A percentile compares a stretch with the other conserved stretches of the same genome.
phyloP scores from a whole-genome alignment of 2,888 invertebrate genomes.

The Lucinisca nassula region DNA sequence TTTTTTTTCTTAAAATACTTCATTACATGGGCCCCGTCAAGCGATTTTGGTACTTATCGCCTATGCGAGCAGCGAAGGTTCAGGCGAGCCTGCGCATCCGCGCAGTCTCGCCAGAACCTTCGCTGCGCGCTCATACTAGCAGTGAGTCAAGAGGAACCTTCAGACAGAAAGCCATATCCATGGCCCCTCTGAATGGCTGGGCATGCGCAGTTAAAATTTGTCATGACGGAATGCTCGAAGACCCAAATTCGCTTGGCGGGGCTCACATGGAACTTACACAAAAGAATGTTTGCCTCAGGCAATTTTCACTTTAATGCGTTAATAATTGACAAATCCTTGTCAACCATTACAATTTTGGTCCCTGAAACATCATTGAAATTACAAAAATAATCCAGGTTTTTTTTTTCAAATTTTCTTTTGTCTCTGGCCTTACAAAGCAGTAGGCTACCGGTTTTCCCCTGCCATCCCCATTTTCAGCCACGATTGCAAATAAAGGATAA shows the following conservation, averaged over 20 bases:
- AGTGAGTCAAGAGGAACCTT: no score
- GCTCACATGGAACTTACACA: constrained; percentile 15
- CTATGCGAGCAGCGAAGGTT: no score
- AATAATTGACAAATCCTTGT: not conserved
- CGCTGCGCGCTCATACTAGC: no score
- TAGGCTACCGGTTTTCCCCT: constrained; percentile 1
- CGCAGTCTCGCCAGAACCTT: no score
- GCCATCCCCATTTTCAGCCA: constrained; percentile 9
- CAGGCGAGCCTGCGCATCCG: no score
- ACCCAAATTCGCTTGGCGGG: no score
- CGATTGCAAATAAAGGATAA: constrained; percentile 1
- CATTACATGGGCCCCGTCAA: no score
- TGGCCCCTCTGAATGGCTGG: no score
- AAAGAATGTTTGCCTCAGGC: constrained; percentile 1
- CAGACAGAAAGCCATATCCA: no score
- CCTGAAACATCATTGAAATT: not conserved
- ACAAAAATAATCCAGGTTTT: not conserved
- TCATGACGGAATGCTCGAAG: no score
- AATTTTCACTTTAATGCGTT: not conserved
- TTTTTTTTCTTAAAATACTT: constrained; percentile 17
- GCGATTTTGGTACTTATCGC: no score
- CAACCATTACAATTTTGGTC: constrained; percentile 8
- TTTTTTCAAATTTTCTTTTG: constrained; percentile 12
- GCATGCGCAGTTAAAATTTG: no score
- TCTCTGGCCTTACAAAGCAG: constrained; percentile 1